These are phyloP conservation scores for Cyanoramphus novaezelandiae DNA, from an alignment of 2,113 vertebrate species.

Conservation along the genomic window DNA sequence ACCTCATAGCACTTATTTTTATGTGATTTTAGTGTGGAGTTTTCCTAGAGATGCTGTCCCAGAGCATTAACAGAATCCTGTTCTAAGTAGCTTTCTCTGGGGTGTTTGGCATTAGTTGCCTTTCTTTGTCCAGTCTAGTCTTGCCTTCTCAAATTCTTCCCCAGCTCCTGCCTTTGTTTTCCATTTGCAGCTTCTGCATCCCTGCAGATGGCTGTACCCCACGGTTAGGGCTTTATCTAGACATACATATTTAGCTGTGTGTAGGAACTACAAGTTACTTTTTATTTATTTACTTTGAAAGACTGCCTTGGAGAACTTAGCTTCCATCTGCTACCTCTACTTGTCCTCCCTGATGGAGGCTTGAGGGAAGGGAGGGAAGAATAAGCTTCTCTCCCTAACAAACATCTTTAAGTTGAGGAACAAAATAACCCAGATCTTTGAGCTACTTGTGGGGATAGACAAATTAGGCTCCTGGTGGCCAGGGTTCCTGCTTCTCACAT, in stretches of 20 bases:
- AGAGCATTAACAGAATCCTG: background rate
- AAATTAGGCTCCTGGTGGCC: background rate
- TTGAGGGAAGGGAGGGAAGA: background rate
- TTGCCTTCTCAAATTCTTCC: background rate
- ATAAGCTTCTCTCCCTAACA: background rate
- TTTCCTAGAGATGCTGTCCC: background rate
- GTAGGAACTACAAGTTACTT: slow-evolving; percentile 36
- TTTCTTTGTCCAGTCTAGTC: background rate
- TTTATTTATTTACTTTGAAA: slow-evolving; percentile 50
- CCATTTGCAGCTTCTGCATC: background rate
- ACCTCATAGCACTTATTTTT: background rate
- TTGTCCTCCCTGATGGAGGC: background rate
- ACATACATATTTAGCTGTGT: slow-evolving; percentile 1
- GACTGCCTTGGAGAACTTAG: background rate
- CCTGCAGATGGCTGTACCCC: background rate
- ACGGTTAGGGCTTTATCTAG: background rate
- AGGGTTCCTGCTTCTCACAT: background rate
- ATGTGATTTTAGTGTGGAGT: background rate
- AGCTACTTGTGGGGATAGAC: background rate
- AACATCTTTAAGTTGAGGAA: slow-evolving; percentile 3
- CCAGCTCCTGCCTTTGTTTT: background rate
- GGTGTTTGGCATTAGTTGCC: background rate
- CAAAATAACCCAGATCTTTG: background rate
- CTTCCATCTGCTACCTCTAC: slow-evolving; percentile 16
- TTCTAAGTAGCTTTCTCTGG: background rate